Evolutionary conservation across 2,888 invertebrate species (phyloP).

Genomic region (Sipha maydis): DNA sequence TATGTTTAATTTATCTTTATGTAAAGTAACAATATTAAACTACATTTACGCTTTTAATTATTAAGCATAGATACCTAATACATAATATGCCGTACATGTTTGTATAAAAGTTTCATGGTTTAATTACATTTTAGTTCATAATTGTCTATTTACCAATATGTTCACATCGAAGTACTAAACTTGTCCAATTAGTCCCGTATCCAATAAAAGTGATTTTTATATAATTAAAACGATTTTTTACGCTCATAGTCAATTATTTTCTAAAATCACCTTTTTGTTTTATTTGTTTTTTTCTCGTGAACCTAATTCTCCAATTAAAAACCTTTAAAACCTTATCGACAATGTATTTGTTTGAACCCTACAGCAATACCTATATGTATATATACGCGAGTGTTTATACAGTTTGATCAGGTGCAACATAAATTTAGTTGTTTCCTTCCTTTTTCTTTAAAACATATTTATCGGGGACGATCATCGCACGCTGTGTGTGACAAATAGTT

Average conservation of each 20-base stretch:
- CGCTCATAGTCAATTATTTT: constrained; percentile 45
- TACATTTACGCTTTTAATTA: constrained; percentile 22
- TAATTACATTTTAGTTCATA: constrained; percentile 20
- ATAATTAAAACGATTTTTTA: constrained; percentile 48
- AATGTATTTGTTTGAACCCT: neutral
- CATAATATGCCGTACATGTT: too few relatives aligned
- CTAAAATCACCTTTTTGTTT: constrained; percentile 29
- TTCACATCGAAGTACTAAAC: constrained; percentile 24
- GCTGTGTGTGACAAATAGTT: constrained; percentile 44
- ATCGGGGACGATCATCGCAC: constrained; percentile 38
- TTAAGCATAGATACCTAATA: neutral
- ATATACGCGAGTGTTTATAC: neutral
- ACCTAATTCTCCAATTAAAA: constrained; percentile 51
- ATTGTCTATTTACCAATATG: constrained; percentile 17
- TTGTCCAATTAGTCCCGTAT: constrained; percentile 54
- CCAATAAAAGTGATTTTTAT: constrained; percentile 53
- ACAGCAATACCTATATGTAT: neutral
- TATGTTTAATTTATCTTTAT: too few relatives aligned
- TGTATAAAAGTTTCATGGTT: too few relatives aligned
- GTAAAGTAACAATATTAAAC: neutral
- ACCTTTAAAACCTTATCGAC: constrained; percentile 49
- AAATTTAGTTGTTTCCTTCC: constrained; percentile 13
- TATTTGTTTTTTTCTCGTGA: constrained; percentile 19
- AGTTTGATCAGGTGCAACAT: constrained; percentile 34
- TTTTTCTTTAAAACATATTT: constrained; percentile 34